Evolutionary conservation across 2,113 vertebrate genomes (phyloP).

Genomic region (Spea bombifrons): DNA sequence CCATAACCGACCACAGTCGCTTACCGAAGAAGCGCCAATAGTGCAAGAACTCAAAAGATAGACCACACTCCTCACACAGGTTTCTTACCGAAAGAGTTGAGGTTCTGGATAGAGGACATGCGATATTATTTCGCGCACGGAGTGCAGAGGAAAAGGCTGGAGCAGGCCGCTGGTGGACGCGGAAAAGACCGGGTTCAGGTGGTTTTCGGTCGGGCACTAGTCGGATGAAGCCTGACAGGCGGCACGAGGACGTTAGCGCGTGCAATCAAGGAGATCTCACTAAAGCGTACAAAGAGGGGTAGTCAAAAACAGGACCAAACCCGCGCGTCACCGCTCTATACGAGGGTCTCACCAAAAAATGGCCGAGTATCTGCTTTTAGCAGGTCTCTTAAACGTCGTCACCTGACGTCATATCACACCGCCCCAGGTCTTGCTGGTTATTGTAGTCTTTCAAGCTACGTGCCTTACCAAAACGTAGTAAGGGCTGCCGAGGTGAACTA

Average conservation of each 20-base stretch:
- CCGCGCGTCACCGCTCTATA: slow-evolving; percentile 9
- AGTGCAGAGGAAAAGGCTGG: slow-evolving; percentile 62
- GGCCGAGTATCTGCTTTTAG: slow-evolving; percentile 52
- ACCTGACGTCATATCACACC: not conserved
- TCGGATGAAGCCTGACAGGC: not conserved
- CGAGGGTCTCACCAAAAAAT: slow-evolving; percentile 58
- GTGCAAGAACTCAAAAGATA: no score
- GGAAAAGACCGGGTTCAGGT: not conserved
- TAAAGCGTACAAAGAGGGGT: not conserved
- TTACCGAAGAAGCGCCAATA: no score
- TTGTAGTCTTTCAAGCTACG: slow-evolving; percentile 36
- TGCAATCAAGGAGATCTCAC: slow-evolving; percentile 1
- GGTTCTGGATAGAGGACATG: slow-evolving; percentile 92
- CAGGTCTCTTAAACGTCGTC: slow-evolving; percentile 7
- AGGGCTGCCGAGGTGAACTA: not conserved
- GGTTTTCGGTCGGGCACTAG: not conserved
- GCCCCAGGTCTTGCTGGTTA: slow-evolving; percentile 37
- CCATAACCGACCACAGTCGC: no score
- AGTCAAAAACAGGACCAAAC: slow-evolving; percentile 44
- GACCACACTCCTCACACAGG: no score
- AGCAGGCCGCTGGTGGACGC: slow-evolving; percentile 47
- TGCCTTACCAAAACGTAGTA: not conserved
- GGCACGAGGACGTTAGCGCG: not conserved
- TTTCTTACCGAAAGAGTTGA: slow-evolving; percentile 75
- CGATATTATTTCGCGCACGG: slow-evolving; percentile 75